phyloP scores from a whole-genome alignment of 2,113 vertebrate species.

The Cynocephalus volans region DNA sequence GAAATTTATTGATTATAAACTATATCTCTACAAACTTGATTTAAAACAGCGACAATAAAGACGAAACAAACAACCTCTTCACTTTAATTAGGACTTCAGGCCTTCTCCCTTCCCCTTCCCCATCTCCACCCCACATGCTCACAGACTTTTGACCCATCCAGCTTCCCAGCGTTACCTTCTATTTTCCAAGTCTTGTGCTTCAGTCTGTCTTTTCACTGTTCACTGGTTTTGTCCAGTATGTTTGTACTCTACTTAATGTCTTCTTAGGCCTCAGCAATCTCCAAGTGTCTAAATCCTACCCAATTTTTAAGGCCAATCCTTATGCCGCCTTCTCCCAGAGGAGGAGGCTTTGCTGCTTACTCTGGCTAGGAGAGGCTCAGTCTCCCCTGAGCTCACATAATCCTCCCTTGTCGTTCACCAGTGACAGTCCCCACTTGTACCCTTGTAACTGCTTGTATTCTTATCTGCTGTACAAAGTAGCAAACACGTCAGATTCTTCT shows the following conservation, averaged over 20 bases:
- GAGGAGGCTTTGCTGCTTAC: background rate
- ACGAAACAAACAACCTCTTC: background rate
- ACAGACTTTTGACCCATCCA: background rate
- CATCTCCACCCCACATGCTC: too few species aligned
- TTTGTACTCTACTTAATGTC: background rate
- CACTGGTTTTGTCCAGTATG: too few species aligned
- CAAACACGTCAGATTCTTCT: background rate
- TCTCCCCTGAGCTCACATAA: background rate
- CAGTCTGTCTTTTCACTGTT: fast-evolving
- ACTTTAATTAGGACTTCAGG: background rate
- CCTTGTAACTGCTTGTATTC: background rate
- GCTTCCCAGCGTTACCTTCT: background rate
- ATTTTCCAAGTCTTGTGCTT: background rate
- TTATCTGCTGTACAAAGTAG: background rate
- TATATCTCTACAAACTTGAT: background rate
- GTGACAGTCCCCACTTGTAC: background rate
- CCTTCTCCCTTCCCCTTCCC: background rate
- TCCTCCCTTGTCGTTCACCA: background rate
- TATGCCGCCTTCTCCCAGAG: background rate
- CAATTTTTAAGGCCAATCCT: background rate
- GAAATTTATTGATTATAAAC: background rate
- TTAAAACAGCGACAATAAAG: background rate
- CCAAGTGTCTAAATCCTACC: background rate
- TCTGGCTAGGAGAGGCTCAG: background rate
- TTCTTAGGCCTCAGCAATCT: background rate